Evolutionary conservation across 1,140 invertebrate species (phyloP).

Genomic region (Drosophila quadrilineata): DNA sequence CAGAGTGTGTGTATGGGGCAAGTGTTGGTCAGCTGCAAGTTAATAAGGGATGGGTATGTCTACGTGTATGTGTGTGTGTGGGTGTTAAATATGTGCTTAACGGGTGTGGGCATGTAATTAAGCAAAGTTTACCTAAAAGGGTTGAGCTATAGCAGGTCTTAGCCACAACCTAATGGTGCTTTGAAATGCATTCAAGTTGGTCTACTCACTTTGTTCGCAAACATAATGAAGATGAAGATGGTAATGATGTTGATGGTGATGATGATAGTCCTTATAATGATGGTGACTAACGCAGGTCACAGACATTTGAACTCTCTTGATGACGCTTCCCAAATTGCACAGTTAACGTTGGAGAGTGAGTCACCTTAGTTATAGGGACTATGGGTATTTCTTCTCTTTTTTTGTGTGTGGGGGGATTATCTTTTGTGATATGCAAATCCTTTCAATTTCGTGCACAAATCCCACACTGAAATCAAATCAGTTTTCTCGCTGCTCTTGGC

Average conservation of each 20-base stretch:
- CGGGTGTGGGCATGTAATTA: slow-evolving; percentile 69
- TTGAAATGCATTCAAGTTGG: slow-evolving; percentile 20
- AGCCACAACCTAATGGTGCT: slow-evolving; percentile 17
- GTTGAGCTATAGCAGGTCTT: slow-evolving; percentile 32
- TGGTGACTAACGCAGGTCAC: slow-evolving; percentile 13
- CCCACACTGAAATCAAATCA: slow-evolving; percentile 27
- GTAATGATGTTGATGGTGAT: neutral
- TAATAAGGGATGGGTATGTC: slow-evolving; percentile 1
- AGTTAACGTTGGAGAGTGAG: no score
- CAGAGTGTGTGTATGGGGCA: no score
- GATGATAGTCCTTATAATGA: neutral
- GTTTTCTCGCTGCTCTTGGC: slow-evolving; percentile 16
- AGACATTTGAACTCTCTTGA: slow-evolving; percentile 36
- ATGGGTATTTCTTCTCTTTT: no score
- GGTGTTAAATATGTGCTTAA: slow-evolving; percentile 45
- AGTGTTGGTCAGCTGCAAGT: slow-evolving; percentile 26
- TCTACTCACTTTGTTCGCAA: no score
- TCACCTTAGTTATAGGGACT: no score
- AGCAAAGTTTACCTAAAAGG: slow-evolving; percentile 68
- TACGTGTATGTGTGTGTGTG: slow-evolving; percentile 3
- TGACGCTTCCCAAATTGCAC: slow-evolving; percentile 21
- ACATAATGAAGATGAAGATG: no score
- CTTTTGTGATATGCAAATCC: slow-evolving; percentile 26
- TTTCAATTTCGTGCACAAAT: neutral
- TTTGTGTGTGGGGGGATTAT: no score